Conservation (phyloP, 1,140 invertebrate species). For the Neuroterus valhalla region DNA sequence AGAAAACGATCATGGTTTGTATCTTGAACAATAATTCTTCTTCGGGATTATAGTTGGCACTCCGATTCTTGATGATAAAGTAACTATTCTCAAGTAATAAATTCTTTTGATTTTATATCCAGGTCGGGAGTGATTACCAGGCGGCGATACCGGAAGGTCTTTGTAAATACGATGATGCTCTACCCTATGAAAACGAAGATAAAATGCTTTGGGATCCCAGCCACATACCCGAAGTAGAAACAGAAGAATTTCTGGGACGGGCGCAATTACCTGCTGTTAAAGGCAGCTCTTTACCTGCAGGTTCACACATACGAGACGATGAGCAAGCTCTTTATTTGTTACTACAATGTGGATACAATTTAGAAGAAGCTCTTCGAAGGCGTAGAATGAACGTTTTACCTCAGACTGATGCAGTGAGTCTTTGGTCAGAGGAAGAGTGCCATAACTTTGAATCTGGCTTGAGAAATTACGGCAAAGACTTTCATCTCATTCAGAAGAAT, state of each 20-base stretch:
- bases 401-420: constrained; percentile 83
- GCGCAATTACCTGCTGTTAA: constrained; percentile 79
- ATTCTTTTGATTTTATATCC: background rate
- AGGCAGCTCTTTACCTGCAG: constrained; percentile 81
- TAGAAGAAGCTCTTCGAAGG: constrained; percentile 92
- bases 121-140: constrained; percentile 92
- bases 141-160: constrained; percentile 94
- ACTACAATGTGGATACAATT: constrained; percentile 95
- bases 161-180: constrained; percentile 92
- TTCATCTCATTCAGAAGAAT: constrained; percentile 94
- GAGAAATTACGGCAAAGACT: constrained; percentile 95
- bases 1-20: constrained; percentile 91
- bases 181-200: constrained; percentile 97
- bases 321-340: constrained; percentile 94
- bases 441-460: constrained; percentile 97
- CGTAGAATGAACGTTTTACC: constrained; percentile 87
- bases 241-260: constrained; percentile 88
- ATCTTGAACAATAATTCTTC: constrained; percentile 8
- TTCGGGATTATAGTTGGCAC: background rate
- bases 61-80: constrained; percentile 16
- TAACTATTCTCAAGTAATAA: background rate
- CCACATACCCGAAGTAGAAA: constrained; percentile 82
- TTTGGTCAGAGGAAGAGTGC: constrained; percentile 99
- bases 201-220: constrained; percentile 94
- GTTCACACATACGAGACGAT: constrained; percentile 91